Evolutionary conservation across 2,113 vertebrate genomes (phyloP).

Genomic region (Barnardius zonarius): DNA sequence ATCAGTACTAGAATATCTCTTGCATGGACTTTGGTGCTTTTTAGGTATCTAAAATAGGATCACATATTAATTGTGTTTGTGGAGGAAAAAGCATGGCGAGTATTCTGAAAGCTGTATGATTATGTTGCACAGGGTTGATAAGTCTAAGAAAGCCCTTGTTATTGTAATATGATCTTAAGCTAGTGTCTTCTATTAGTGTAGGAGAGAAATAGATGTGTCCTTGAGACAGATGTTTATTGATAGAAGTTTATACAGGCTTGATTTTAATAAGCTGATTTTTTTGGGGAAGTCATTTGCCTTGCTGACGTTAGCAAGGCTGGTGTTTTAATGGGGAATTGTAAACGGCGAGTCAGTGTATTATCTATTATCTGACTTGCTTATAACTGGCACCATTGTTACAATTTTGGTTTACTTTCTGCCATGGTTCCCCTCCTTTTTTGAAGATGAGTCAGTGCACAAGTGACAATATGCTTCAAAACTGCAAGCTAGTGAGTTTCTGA

Average conservation of each 20-base stretch:
- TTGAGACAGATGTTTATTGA: neutral
- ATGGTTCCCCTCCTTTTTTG: neutral
- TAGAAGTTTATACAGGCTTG: neutral
- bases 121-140: neutral
- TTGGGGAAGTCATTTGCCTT: conserved; percentile 5
- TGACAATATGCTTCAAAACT: neutral
- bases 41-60: neutral
- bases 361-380: neutral
- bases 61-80: neutral
- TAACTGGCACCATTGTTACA: neutral
- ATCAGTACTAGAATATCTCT: neutral
- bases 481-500: neutral
- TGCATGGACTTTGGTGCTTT: neutral
- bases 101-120: neutral
- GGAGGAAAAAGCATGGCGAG: neutral
- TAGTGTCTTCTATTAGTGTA: neutral
- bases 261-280: conserved; percentile 22
- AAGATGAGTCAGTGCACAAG: neutral
- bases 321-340: neutral
- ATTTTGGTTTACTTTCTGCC: neutral
- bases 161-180: neutral
- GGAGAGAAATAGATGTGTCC: neutral
- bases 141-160: conserved; percentile 44
- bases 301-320: neutral
- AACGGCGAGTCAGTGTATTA: neutral